These are phyloP conservation scores for Parus major DNA, from an alignment of 2,113 vertebrate species.

Conservation along the genomic window DNA sequence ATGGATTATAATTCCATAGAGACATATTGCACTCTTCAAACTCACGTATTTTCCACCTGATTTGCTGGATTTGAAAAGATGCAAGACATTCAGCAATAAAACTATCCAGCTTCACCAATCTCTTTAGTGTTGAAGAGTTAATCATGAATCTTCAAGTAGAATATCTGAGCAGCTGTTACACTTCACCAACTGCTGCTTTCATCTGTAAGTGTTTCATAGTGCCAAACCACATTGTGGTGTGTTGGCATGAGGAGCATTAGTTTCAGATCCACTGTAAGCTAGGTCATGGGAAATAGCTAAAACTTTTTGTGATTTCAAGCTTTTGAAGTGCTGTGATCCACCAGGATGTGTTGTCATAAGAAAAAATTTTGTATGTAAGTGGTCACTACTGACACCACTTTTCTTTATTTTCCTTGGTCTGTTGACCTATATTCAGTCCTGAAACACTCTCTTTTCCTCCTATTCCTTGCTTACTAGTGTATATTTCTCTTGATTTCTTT, in stretches of 20 bases:
- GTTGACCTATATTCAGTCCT: background rate
- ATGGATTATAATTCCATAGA: background rate
- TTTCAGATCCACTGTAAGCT: background rate
- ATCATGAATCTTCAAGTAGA: constrained; percentile 63
- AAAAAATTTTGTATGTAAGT: background rate
- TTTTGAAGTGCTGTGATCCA: constrained; percentile 29
- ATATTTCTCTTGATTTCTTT: background rate
- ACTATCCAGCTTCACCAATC: constrained; percentile 40
- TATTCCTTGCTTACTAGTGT: background rate
- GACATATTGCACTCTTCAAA: background rate
- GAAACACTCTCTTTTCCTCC: background rate
- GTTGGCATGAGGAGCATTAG: background rate
- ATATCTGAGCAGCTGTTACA: constrained; percentile 67
- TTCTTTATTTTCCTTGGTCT: background rate
- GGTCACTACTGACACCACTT: background rate
- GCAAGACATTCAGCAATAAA: constrained; percentile 46
- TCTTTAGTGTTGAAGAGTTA: constrained; percentile 49
- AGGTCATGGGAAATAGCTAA: background rate
- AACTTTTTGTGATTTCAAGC: constrained; percentile 4
- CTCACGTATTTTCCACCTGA: constrained; percentile 45
- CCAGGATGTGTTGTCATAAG: background rate
- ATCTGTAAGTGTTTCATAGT: constrained; percentile 38
- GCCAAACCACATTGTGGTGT: constrained; percentile 19
- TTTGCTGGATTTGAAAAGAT: constrained; percentile 57
- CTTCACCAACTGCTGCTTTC: constrained; percentile 60